Percentiles rank a stretch among this genome's conserved stretches.
These are phyloP conservation scores for Gobius niger DNA, from an alignment of 2,113 vertebrate species.

Conservation along the genomic window DNA sequence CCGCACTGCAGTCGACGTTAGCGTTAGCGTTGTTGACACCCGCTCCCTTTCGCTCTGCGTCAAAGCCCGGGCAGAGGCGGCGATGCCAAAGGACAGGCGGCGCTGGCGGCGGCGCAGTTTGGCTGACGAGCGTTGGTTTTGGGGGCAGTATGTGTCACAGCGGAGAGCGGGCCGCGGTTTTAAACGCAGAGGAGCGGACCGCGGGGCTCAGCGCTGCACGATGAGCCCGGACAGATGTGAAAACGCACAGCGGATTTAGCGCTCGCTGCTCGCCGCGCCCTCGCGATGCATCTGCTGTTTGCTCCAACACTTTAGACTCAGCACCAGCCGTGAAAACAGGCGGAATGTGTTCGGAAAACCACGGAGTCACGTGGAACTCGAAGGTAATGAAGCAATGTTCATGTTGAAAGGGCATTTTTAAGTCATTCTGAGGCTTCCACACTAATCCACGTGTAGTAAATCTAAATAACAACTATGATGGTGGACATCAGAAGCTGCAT, in stretches of 20 bases:
- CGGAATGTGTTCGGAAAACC: conserved; percentile 30
- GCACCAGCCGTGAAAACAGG: conserved; percentile 42
- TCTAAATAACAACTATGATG: too few species aligned
- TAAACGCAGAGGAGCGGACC: too few species aligned
- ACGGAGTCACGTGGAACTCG: background rate
- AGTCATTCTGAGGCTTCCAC: too few species aligned
- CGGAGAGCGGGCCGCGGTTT: conserved; percentile 44
- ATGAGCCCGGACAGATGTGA: conserved; percentile 78
- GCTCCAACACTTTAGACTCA: conserved; percentile 34
- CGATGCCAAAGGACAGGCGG: conserved; percentile 77
- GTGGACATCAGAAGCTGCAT: too few species aligned
- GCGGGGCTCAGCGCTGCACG: conserved; percentile 67
- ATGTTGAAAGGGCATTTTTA: too few species aligned
- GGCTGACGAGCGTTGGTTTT: conserved; percentile 41
- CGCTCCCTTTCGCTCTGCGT: conserved; percentile 66
- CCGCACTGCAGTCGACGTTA: conserved; percentile 45
- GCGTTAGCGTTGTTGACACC: conserved; percentile 62
- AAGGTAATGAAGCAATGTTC: background rate
- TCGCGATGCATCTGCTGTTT: conserved; percentile 24
- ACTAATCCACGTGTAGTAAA: too few species aligned
- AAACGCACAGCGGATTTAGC: conserved; percentile 63
- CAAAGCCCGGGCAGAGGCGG: conserved; percentile 62
- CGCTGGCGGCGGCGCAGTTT: conserved; percentile 71
- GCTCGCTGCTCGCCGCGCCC: conserved; percentile 27
- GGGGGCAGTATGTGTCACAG: conserved; percentile 69